Percentiles rank a stretch among this genome's conserved stretches.
These are phyloP conservation scores for Paraplagusia blochii DNA, from an alignment of 2,113 vertebrate species.

Conservation along the genomic window DNA sequence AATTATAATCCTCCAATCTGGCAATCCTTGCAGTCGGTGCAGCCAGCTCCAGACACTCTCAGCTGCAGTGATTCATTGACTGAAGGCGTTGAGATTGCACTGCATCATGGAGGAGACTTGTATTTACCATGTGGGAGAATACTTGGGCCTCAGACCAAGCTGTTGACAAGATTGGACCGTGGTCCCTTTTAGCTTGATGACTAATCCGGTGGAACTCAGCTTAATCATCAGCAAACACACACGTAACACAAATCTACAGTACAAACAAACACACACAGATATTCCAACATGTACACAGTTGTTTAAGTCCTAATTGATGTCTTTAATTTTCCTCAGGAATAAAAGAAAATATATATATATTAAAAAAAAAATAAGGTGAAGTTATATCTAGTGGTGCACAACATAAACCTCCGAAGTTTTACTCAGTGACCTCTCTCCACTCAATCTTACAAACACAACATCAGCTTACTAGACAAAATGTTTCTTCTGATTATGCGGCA, in stretches of 20 bases:
- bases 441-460: too few species aligned
- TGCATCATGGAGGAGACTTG: slow-evolving; percentile 44
- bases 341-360: slow-evolving; percentile 10
- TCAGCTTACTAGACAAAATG: too few species aligned
- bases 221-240: slow-evolving; percentile 46
- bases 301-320: slow-evolving; percentile 35
- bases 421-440: too few species aligned
- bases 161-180: slow-evolving; percentile 64
- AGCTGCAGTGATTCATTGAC: slow-evolving; percentile 60
- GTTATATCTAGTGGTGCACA: too few species aligned
- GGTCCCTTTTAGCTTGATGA: slow-evolving; percentile 65
- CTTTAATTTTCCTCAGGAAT: slow-evolving; percentile 23
- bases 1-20: slow-evolving; percentile 48
- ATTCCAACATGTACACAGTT: slow-evolving; percentile 36
- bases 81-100: slow-evolving; percentile 48
- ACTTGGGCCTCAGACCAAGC: slow-evolving; percentile 53
- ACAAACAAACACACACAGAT: slow-evolving; percentile 1
- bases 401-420: too few species aligned
- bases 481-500: too few species aligned
- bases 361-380: too few species aligned
- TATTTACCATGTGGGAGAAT: slow-evolving; percentile 54
- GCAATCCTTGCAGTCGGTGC: slow-evolving; percentile 33
- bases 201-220: slow-evolving; percentile 61
- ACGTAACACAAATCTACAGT: not conserved
- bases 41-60: slow-evolving; percentile 26